Percentiles rank a stretch among this genome's conserved stretches.
Conservation (phyloP, 1,140 invertebrate genomes). For the Melanaphis sacchari region DNA sequence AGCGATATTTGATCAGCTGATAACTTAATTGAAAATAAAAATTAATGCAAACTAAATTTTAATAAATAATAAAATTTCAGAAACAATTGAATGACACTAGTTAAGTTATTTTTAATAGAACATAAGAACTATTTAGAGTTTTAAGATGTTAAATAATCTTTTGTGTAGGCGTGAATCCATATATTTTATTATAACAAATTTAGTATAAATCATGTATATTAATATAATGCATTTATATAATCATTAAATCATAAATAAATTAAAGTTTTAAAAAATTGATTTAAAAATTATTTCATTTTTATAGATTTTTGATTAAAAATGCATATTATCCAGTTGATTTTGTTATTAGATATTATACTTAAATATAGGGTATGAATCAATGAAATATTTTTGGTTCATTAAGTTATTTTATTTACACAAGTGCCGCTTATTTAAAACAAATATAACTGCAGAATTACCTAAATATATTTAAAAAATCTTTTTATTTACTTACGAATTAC, state of each 20-base stretch:
- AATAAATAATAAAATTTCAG: no score
- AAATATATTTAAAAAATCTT: no score
- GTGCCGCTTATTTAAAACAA: no score
- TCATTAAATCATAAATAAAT: background rate
- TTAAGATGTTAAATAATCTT: background rate
- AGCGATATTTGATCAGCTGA: slow-evolving; percentile 2
- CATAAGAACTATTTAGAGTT: background rate
- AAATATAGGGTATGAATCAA: background rate
- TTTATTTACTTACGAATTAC: no score
- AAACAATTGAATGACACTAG: no score
- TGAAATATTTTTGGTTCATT: background rate
- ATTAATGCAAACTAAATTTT: background rate
- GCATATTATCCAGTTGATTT: background rate
- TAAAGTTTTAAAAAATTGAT: background rate
- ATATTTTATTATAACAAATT: background rate
- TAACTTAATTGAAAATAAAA: background rate
- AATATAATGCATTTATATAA: no score
- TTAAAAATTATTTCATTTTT: background rate
- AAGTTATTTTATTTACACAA: background rate
- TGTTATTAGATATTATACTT: background rate
- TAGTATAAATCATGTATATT: no score
- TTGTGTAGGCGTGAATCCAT: background rate
- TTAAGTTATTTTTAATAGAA: background rate
- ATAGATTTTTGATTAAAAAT: no score
- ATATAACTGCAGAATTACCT: no score